Conservation (phyloP, 2,797 vertebrate species). For the Melanotaenia trifasciata region DNA sequence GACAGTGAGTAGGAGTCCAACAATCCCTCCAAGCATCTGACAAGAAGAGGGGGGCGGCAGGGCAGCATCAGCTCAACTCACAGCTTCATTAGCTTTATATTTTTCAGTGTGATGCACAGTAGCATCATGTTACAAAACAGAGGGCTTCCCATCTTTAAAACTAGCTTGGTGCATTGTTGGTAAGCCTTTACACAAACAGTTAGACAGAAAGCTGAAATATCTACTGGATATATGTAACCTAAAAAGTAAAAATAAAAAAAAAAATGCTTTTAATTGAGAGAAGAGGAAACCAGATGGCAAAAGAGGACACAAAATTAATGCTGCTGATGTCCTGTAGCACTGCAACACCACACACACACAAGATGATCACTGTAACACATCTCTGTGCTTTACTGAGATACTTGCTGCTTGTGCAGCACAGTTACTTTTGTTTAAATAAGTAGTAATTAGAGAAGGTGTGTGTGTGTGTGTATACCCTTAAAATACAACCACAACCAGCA, state of each 20-base stretch:
- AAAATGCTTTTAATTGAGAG: neutral
- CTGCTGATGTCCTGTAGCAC: slow-evolving; percentile 6
- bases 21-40: slow-evolving; percentile 28
- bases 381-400: slow-evolving; percentile 38
- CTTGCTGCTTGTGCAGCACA: slow-evolving; percentile 30
- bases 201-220: neutral
- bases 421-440: slow-evolving; percentile 38
- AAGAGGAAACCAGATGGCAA: neutral
- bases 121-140: slow-evolving; percentile 31
- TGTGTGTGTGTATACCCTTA: too few relatives aligned
- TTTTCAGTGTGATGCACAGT: slow-evolving; percentile 34
- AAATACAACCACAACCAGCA: neutral
- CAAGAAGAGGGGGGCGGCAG: slow-evolving; percentile 5
- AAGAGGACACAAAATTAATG: slow-evolving; percentile 18
- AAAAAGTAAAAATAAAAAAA: neutral
- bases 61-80: slow-evolving; percentile 30
- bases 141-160: slow-evolving; percentile 25
- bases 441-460: slow-evolving; percentile 11
- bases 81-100: slow-evolving; percentile 56
- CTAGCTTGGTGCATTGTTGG: slow-evolving; percentile 14
- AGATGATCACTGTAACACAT: slow-evolving; percentile 38
- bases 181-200: slow-evolving; percentile 10
- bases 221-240: slow-evolving; percentile 8
- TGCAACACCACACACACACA: slow-evolving; percentile 27
- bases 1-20: slow-evolving; percentile 25